Base-by-base conservation (phyloP, 1,140 invertebrate genomes). In the Parapsyche elsis region DNA sequence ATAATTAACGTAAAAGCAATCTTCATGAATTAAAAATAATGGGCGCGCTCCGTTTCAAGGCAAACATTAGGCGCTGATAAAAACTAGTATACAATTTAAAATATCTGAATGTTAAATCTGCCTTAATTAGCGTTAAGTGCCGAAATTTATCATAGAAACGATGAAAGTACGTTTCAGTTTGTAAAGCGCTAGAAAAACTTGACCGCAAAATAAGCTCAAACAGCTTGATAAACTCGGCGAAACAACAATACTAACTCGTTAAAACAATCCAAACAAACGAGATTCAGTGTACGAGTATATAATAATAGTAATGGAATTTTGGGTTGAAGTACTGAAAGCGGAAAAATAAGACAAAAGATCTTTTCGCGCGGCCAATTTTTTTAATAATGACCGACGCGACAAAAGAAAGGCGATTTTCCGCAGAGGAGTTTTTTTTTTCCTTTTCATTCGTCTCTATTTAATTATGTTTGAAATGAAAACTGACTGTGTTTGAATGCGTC, bases 331-430 rank as follows among this genome's bases (percentile, higher is more conserved):
- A 4, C 7, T 38, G 1, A 38, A 38, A 7, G 30, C 7, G 30
- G 30, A 1, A 7, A 38, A 1, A 38, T 4, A 38, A 38, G 7
- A 38, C 30, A 38, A 38, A 38, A 4, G 57, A n/a, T 19, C 1
- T 19, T 61, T 61, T 61, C 16, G 14, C 57, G 21, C 57, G 57
- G 10, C 16, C 57, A 61, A 61, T 61, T 61, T 61, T 38, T 38
- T 61, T 61, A 61, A 61, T 61, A 61, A 61, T 61, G 30, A 7
- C 30, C 30, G 30, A 4, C 30, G 57, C 57, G 57, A 61, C 57
- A 21, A 19, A 61, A 16, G 57, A 19, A 61, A 61, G 19, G 1
- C 16, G 57, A 61, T 21, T 61, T 61, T 53, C 49, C 12, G 2
- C 49, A 53, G 12, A 19, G 49, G 2, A 19, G 45, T 46, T 46